Evolutionary conservation across 1,140 invertebrate genomes (phyloP), one percentile per base, ranked within the genome.

Genomic region (Bathynomus jamesi): DNA sequence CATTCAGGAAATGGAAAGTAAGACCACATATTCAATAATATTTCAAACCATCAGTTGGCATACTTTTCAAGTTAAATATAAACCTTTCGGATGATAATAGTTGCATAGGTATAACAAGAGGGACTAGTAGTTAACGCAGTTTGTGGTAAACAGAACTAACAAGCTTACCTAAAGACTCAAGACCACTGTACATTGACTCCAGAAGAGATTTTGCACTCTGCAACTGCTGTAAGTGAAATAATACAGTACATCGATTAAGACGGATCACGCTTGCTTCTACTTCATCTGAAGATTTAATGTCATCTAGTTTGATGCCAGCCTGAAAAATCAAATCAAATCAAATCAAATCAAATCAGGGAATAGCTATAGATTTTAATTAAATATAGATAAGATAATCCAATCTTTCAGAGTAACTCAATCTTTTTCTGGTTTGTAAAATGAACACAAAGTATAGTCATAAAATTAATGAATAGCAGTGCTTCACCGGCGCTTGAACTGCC

Each of bases 121-220:
- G n/a, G n/a, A n/a, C n/a, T n/a, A n/a, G n/a, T n/a, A n/a, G n/a
- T n/a, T n/a, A n/a, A n/a, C n/a, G n/a, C n/a, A n/a, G n/a, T n/a
- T n/a, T n/a, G n/a, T n/a, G n/a, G n/a, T n/a, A n/a, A n/a, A n/a
- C n/a, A n/a, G n/a, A n/a, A n/a, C n/a, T 27, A 24, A 11, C 32
- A 28, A 11, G 65, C 72, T 61, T 40, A 76, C 75, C 75, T 28
- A 76, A 65, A 0, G 75, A 76, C 53, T 76, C 75, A 25, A 76
- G 62, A 21, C 71, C 71, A n/a, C 61, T 73, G 62, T 73, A 76
- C 68, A 76, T 74, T 40, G 70, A 67, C 30, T 74, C 72, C 30
- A 74, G 65, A 3, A 74, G 53, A 28, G 63, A 29, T 7, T 70
- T 60, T 21, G 72, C 64, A 10, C 65, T 65, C 8, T 65, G 64